A percentile compares a stretch with the other conserved stretches of the same genome.
These are phyloP conservation scores for Danaus plexippus DNA, from an alignment of 1,140 invertebrate species.

Conservation along the genomic window DNA sequence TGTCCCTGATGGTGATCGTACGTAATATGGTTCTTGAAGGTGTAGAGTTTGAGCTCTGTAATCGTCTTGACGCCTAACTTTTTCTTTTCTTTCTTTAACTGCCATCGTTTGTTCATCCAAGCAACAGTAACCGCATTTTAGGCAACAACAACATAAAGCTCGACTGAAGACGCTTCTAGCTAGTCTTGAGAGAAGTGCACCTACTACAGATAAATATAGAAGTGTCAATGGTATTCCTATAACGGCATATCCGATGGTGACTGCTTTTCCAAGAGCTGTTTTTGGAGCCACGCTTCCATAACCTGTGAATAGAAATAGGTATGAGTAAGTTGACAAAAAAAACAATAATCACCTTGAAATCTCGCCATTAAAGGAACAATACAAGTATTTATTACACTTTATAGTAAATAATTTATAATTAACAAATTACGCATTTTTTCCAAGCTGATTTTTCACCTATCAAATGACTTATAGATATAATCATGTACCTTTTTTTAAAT, in stretches of 20 bases:
- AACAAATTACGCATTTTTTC: too few species aligned
- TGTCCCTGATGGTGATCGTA: constrained; percentile 77
- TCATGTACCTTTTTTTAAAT: too few species aligned
- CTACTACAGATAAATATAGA: constrained; percentile 88
- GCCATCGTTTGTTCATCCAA: constrained; percentile 86
- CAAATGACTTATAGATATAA: too few species aligned
- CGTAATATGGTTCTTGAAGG: constrained; percentile 85
- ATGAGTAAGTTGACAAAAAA: constrained; percentile 8
- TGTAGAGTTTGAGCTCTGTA: constrained; percentile 78
- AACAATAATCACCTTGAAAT: constrained; percentile 6
- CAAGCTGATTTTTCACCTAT: too few species aligned
- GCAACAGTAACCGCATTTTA: constrained; percentile 88
- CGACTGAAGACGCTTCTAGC: constrained; percentile 90
- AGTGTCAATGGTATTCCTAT: constrained; percentile 93
- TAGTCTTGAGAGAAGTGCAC: constrained; percentile 85
- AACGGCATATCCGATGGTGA: constrained; percentile 91
- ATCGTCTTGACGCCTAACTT: constrained; percentile 82
- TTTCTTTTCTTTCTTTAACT: constrained; percentile 83
- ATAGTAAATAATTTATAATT: too few species aligned
- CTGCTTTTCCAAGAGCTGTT: constrained; percentile 85
- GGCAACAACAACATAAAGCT: constrained; percentile 86
- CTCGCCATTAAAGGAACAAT: not conserved
- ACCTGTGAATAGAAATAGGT: constrained; percentile 73
- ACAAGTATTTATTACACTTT: not conserved
- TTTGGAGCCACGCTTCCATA: constrained; percentile 90